Conservation (phyloP, 2,888 invertebrate species). For the Noctua janthina region DNA sequence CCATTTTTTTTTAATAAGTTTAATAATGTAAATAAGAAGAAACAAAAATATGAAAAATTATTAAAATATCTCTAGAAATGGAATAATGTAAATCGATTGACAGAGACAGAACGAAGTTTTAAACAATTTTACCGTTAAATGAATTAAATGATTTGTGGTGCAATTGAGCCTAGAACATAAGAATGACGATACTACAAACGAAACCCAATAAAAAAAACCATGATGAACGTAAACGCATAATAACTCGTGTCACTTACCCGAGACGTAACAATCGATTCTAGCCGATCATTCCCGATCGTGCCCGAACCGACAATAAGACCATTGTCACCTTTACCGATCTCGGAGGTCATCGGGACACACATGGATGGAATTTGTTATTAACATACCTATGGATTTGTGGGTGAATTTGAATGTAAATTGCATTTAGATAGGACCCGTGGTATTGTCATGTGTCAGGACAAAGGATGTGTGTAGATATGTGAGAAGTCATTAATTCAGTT, state of each 20-base stretch:
- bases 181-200: not conserved
- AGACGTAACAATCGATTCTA: constrained; percentile 24
- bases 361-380: constrained; percentile 57
- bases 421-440: not conserved
- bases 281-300: constrained; percentile 28
- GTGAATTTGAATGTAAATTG: constrained; percentile 49
- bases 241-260: constrained; percentile 14
- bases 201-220: not conserved
- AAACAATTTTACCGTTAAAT: not conserved
- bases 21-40: too few relatives aligned
- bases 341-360: constrained; percentile 34
- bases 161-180: not conserved
- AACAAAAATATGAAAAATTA: too few relatives aligned
- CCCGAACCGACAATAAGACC: constrained; percentile 37
- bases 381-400: constrained; percentile 43
- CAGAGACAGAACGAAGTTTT: not conserved
- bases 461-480: not conserved
- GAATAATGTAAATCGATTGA: too few relatives aligned
- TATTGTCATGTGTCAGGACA: not conserved
- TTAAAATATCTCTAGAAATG: too few relatives aligned
- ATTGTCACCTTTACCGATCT: constrained; percentile 25
- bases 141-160: not conserved
- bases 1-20: too few relatives aligned
- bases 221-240: constrained; percentile 23
- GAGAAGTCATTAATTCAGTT: not conserved